phyloP scores from a whole-genome alignment of 2,797 vertebrate species.

The Sebastes steindachneri region DNA sequence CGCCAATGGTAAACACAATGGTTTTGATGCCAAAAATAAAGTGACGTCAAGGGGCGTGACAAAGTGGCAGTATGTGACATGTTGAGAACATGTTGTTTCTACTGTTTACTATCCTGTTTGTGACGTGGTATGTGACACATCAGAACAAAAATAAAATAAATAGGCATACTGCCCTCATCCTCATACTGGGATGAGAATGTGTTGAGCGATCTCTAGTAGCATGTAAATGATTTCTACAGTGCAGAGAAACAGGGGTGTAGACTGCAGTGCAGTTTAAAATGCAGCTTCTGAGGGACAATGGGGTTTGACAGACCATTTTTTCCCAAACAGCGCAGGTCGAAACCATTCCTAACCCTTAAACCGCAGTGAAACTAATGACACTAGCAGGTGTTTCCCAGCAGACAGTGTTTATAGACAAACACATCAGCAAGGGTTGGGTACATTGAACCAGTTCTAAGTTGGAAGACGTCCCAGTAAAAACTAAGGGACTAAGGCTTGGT shows the following conservation, averaged over 20 bases:
- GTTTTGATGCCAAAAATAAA: too few relatives aligned
- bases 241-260: neutral
- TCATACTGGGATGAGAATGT: too few relatives aligned
- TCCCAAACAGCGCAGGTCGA: neutral
- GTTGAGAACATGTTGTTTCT: too few relatives aligned
- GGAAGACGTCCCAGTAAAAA: neutral
- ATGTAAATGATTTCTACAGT: neutral
- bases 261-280: neutral
- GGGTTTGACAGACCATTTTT: neutral
- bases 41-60: too few relatives aligned
- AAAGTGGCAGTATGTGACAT: too few relatives aligned
- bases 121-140: too few relatives aligned
- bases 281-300: neutral
- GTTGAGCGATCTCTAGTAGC: too few relatives aligned
- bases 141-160: too few relatives aligned
- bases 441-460: neutral
- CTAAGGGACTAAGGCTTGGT: neutral
- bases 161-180: too few relatives aligned
- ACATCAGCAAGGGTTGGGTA: too few relatives aligned
- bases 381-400: neutral
- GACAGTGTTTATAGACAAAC: neutral
- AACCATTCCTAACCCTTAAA: neutral
- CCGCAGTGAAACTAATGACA: neutral
- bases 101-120: too few relatives aligned
- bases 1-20: too few relatives aligned